Conservation (phyloP, 2,888 invertebrate genomes). For the Drosophila formosana region DNA sequence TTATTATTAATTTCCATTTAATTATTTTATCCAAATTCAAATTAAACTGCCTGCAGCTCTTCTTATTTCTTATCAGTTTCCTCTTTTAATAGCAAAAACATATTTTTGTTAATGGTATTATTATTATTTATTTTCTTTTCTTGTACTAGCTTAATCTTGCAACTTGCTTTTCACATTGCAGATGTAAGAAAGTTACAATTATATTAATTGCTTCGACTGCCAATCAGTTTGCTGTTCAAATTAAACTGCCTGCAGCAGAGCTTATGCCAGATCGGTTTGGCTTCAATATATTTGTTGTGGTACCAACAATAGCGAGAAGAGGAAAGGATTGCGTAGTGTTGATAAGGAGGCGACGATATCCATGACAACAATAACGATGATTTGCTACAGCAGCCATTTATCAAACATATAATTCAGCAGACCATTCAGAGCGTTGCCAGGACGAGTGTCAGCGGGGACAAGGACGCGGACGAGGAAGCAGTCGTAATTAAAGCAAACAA, state of each 20-base stretch:
- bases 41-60: no score
- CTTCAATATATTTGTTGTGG: background rate
- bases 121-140: no score
- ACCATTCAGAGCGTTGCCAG: constrained; percentile 33
- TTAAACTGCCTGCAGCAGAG: background rate
- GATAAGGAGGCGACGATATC: constrained; percentile 37
- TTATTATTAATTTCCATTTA: no score
- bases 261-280: background rate
- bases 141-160: no score
- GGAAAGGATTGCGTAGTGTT: constrained; percentile 1
- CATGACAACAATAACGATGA: constrained; percentile 49
- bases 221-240: no score
- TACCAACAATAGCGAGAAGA: background rate
- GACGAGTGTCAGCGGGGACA: constrained; percentile 17
- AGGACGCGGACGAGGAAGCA: constrained; percentile 26
- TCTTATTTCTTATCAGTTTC: no score
- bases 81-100: no score
- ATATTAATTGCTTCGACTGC: background rate
- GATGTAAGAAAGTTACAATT: background rate
- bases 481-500: constrained; percentile 73
- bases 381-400: constrained; percentile 67
- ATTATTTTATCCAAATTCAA: no score
- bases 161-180: background rate
- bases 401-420: constrained; percentile 67
- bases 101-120: no score